These are phyloP conservation scores for Pelobates cultripes DNA, from an alignment of 2,797 vertebrate species.

Conservation along the genomic window DNA sequence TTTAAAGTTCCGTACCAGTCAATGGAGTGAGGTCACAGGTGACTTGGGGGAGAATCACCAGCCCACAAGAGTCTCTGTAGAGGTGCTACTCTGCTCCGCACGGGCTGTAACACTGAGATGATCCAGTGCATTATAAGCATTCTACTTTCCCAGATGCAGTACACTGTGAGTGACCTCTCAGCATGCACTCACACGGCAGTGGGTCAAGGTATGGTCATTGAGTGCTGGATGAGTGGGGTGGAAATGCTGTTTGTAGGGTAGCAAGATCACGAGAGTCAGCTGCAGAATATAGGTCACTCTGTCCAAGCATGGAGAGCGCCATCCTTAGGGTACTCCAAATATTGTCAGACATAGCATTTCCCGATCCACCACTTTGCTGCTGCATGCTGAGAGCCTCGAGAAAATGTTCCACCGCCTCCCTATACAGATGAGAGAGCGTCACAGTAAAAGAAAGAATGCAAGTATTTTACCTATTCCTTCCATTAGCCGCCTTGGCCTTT, in stretches of 20 bases:
- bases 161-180: constrained; percentile 19
- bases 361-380: constrained; percentile 82
- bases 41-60: not conserved
- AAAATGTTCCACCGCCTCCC: constrained; percentile 95
- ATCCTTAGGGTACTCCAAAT: constrained; percentile 98
- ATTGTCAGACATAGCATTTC: constrained; percentile 94
- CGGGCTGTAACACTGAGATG: not conserved
- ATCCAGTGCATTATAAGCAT: not conserved
- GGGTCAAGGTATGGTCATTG: constrained; percentile 82
- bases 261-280: constrained; percentile 89
- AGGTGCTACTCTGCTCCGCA: not conserved
- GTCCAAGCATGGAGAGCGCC: constrained; percentile 98
- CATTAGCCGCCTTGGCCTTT: too few relatives aligned
- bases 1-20: constrained; percentile 29
- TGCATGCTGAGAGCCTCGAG: constrained; percentile 94
- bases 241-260: constrained; percentile 84
- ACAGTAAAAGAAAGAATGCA: not conserved
- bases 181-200: constrained; percentile 67
- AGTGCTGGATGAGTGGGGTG: constrained; percentile 64
- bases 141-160: not conserved
- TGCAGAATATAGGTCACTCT: constrained; percentile 88
- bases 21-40: constrained; percentile 19
- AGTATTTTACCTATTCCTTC: too few relatives aligned
- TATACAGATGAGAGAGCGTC: constrained; percentile 66
- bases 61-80: not conserved